Percentiles rank a stretch among this genome's conserved stretches.
Conservation (phyloP, 1,140 invertebrate species). For the Schlechtendalia chinensis region DNA sequence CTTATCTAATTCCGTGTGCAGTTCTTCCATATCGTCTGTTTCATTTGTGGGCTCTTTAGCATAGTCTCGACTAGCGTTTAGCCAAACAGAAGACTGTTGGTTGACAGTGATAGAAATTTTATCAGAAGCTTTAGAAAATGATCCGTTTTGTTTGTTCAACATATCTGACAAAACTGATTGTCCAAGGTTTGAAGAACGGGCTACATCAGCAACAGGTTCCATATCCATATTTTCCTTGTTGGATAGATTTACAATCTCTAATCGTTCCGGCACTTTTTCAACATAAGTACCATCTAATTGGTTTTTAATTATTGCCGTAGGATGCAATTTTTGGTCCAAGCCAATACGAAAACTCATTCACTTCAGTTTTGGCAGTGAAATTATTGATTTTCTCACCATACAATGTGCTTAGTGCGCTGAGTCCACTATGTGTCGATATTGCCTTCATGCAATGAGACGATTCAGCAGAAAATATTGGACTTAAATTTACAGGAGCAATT, state of each 20-base stretch:
- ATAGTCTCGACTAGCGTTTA: constrained; percentile 27
- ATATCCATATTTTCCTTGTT: constrained; percentile 13
- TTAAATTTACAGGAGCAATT: background rate
- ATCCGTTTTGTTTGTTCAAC: background rate
- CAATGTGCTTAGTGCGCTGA: constrained; percentile 7
- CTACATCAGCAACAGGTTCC: background rate
- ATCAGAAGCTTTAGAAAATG: background rate
- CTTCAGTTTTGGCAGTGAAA: background rate
- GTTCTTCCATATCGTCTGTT: constrained; percentile 56
- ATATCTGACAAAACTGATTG: background rate
- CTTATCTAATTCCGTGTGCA: constrained; percentile 63
- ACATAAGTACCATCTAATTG: constrained; percentile 17
- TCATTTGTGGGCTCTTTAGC: background rate
- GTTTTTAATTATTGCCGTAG: background rate
- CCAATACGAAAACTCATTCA: constrained; percentile 23
- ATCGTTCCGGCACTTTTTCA: background rate
- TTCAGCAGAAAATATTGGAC: constrained; percentile 25
- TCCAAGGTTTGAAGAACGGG: background rate
- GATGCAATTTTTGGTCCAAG: background rate
- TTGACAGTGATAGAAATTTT: constrained; percentile 24
- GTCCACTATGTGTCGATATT: background rate
- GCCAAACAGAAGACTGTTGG: constrained; percentile 31
- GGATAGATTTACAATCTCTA: background rate
- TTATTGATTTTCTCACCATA: background rate
- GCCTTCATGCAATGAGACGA: background rate